These are phyloP conservation scores for sheep (Ovis aries) DNA, from an alignment of 2,113 vertebrate species.

Conservation along the genomic window ARS-UI_Ramb_v3.0 NC_056055.1:238078501-238079000, in stretches of 20 bases:
- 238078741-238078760: conserved; percentile 71
- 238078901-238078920: not conserved
- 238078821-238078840: conserved; percentile 65
- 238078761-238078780: conserved; percentile 55
- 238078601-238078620: conserved; percentile 39
- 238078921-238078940: not conserved
- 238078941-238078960: conserved; percentile 30
- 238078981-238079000: conserved; percentile 11
- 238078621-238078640: conserved; percentile 27
- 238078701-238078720: conserved; percentile 35
- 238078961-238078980: not conserved
- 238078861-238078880: not conserved
- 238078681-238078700: not conserved
- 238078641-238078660: not conserved
- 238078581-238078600: conserved; percentile 25
- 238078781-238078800: conserved; percentile 61
- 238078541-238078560: not conserved
- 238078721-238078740: conserved; percentile 55
- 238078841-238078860: conserved; percentile 36
- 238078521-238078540: not conserved
- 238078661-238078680: conserved; percentile 10
- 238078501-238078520: not conserved
- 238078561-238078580: not conserved
- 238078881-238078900: not conserved
- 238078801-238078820: conserved; percentile 68